Base-by-base conservation (phyloP, 1,140 invertebrate genomes). In the Rhynchophorus ferrugineus region DNA sequence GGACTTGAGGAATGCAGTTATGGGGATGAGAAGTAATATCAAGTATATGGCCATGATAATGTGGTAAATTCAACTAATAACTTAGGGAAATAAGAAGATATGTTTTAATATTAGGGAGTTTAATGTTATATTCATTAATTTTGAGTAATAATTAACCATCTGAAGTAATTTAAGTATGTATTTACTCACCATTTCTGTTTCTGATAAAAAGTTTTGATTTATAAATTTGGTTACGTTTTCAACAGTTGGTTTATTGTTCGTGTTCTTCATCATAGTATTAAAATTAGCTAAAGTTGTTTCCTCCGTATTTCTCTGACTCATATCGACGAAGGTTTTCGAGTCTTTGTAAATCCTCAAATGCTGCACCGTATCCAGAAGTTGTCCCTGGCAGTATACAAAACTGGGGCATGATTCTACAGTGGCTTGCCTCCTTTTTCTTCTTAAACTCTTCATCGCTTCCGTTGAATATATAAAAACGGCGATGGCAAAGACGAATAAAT, bases 241-340 rank as follows among this genome's bases (percentile, higher is more conserved):
- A n/a, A 68, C 74, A 0, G 68, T 69, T 0, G 81, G 83, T 21
- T 75, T 66, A 3, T 75, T 60, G 5, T 75, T 67, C 0, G 78
- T 79, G 0, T 70, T 55, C n/a, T 76, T 71, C 75, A 89, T 83
- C 24, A 91, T 75, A 2, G 72, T 64, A 0, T 75, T 61, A 54
- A 88, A 87, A 35, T 77, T 70, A 1, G 61, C 53, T 18, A 85
- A 63, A 1, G 82, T 85, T 60, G 76, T 74, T 57, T 78, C 76
- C 53, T 79, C 74, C 0, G 76, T 58, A 20, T 73, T 64, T 59
- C 79, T 78, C 64, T 90, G 75, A 62, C 83, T 85, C 77, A 90
- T 82, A 65, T 93, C 90, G 13, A 94, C 90, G 66, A 92, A 93
- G 0, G 85, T 84, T 72, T 94, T 94, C 8, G 87, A 91, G 62